phyloP scores from a whole-genome alignment of 2,888 invertebrate genomes.

The Drosophila barbarae region DNA sequence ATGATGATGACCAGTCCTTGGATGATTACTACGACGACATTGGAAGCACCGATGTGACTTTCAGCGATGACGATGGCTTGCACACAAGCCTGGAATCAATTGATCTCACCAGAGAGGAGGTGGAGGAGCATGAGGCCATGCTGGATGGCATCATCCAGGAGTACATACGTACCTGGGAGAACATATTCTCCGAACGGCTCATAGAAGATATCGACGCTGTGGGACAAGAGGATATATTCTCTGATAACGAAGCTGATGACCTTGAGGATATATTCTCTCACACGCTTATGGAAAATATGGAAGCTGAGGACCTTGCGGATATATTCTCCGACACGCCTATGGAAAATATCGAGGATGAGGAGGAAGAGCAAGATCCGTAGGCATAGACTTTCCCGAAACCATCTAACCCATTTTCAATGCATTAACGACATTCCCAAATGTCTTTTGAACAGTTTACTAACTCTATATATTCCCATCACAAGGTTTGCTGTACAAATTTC shows the following conservation, averaged over 20 bases:
- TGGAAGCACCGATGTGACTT: not conserved
- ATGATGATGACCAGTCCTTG: too few species aligned
- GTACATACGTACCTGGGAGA: not conserved
- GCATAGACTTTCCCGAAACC: not conserved
- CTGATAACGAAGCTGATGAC: not conserved
- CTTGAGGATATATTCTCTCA: not conserved
- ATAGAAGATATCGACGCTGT: not conserved
- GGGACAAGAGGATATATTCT: not conserved
- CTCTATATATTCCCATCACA: not conserved
- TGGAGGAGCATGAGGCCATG: accelerated
- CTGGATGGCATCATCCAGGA: not conserved
- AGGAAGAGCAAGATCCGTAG: not conserved
- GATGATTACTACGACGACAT: not conserved
- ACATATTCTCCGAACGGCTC: too few species aligned
- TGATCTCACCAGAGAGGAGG: not conserved
- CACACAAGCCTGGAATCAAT: not conserved
- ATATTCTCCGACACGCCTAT: not conserved
- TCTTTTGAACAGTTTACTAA: not conserved
- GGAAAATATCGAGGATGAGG: not conserved
- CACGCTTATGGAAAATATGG: not conserved
- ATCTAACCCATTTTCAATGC: too few species aligned
- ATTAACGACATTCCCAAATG: not conserved
- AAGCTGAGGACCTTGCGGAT: not conserved
- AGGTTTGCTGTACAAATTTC: not conserved
- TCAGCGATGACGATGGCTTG: not conserved